These are phyloP conservation scores for Thymallus thymallus DNA, from an alignment of 2,113 vertebrate genomes.

Conservation along the genomic window DNA sequence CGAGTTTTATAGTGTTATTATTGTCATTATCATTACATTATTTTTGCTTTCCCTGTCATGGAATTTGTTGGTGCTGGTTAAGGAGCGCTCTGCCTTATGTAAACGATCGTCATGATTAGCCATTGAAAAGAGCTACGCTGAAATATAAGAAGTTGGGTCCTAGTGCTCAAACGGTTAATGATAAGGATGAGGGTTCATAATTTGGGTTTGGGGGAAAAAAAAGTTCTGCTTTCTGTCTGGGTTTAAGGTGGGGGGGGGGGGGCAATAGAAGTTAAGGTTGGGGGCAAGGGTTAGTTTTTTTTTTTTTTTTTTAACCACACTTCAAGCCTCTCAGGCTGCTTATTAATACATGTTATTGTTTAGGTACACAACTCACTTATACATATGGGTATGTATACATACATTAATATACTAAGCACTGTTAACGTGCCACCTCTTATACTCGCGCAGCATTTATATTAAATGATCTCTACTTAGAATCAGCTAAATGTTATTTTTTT, in stretches of 20 bases:
- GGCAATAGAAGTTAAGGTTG: too few species aligned
- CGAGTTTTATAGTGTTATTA: constrained; percentile 33
- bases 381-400: constrained; percentile 76
- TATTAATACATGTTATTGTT: constrained; percentile 66
- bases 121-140: constrained; percentile 34
- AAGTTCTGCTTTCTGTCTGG: not conserved
- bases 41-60: constrained; percentile 35
- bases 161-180: constrained; percentile 57
- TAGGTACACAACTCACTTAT: constrained; percentile 76
- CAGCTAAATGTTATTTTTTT: constrained; percentile 56
- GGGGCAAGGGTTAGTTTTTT: not conserved
- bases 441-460: constrained; percentile 80
- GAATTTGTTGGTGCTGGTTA: constrained; percentile 55
- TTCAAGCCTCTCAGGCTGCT: constrained; percentile 61
- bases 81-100: constrained; percentile 57
- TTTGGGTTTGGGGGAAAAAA: not conserved
- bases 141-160: constrained; percentile 36
- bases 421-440: constrained; percentile 74
- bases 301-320: constrained; percentile 45
- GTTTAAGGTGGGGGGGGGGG: not conserved
- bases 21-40: constrained; percentile 42
- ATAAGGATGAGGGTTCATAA: constrained; percentile 28
- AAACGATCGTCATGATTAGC: constrained; percentile 49
- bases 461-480: constrained; percentile 79
- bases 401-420: constrained; percentile 76